Evolutionary conservation across 2,113 vertebrate genomes (phyloP), one percentile per base, ranked within the genome.

Genomic region (Labeo catla): DNA sequence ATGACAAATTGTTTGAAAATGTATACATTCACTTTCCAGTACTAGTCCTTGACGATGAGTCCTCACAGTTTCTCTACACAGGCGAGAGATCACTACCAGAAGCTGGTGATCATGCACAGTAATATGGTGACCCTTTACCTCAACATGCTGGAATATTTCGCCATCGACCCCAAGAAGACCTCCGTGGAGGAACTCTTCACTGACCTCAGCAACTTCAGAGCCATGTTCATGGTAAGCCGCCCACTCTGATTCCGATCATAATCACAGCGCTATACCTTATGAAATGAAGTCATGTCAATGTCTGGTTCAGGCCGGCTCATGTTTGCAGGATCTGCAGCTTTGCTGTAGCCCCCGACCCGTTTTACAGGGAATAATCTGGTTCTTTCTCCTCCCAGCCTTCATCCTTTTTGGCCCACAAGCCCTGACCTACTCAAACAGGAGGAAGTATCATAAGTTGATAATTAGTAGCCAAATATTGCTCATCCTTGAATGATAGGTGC

Each of bases 131-230:
- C 94, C 0, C 92, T 96, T 6, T 98, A 96, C 92, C 96, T 95
- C 88, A 97, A 94, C 2, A 49, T 97, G 84, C 93, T 99, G 94
- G 91, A 91, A 19, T 99, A 96, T 93, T 99, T 96, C 79, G 96
- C 96, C 12, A 83, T 98, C 8, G 97, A 99, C 90, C 88, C 95
- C 74, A 99, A 98, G 95, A 99, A 99, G 92, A 96, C 97, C 19
- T 97, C 97, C 0, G 94, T 98, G 86, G 98, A 99, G 87, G 98
- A 99, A 76, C 94, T 99, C 84, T 97, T 99, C 89, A 97, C 94
- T 0, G 98, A 99, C 89, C 92, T 99, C 88, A 98, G 95, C 94
- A 98, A 97, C 95, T 99, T 99, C 94, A 96, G 96, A 83, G 92
- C 94, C 36, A 96, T 97, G 95, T 99, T 99, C 90, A 90, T 91